These are phyloP conservation scores for Hydrolagus colliei DNA, from an alignment of 2,797 vertebrate genomes.

Conservation along the genomic window DNA sequence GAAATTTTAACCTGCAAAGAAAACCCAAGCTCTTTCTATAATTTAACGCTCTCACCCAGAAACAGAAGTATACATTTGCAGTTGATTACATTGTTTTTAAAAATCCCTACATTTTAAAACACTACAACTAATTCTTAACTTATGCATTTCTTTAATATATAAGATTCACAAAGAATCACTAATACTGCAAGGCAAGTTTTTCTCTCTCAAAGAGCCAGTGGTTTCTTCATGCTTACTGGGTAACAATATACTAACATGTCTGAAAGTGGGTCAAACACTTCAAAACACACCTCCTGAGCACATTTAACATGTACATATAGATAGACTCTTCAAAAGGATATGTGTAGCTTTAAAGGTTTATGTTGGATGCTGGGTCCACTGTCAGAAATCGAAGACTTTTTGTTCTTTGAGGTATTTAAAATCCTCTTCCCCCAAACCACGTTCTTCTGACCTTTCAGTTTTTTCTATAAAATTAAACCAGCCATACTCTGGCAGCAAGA, in stretches of 20 bases:
- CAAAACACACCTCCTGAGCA: conserved; percentile 48
- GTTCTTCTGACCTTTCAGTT: conserved; percentile 11
- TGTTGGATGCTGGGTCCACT: conserved; percentile 32
- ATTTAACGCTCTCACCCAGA: conserved; percentile 60
- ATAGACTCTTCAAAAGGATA: conserved; percentile 40
- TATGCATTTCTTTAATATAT: conserved; percentile 46
- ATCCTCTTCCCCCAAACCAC: conserved; percentile 10
- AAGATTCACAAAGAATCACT: conserved; percentile 60
- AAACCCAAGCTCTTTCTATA: conserved; percentile 50
- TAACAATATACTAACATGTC: conserved; percentile 41
- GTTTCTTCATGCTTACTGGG: conserved; percentile 54
- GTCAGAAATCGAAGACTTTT: conserved; percentile 35
- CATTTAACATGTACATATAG: conserved; percentile 35
- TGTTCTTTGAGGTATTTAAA: conserved; percentile 53
- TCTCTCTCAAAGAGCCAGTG: conserved; percentile 46
- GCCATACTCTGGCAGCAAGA: conserved; percentile 20
- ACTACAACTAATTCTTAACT: conserved; percentile 58
- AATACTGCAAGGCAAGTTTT: conserved; percentile 57
- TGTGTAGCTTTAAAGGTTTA: conserved; percentile 35
- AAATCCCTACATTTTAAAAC: conserved; percentile 36
- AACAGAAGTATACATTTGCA: conserved; percentile 58
- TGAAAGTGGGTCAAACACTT: conserved; percentile 38
- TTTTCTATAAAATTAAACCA: conserved; percentile 20
- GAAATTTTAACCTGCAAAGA: conserved; percentile 56
- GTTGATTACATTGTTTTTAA: conserved; percentile 47